Evolutionary conservation across 2,797 vertebrate species (phyloP).

Genomic region (Podarcis siculus): DNA sequence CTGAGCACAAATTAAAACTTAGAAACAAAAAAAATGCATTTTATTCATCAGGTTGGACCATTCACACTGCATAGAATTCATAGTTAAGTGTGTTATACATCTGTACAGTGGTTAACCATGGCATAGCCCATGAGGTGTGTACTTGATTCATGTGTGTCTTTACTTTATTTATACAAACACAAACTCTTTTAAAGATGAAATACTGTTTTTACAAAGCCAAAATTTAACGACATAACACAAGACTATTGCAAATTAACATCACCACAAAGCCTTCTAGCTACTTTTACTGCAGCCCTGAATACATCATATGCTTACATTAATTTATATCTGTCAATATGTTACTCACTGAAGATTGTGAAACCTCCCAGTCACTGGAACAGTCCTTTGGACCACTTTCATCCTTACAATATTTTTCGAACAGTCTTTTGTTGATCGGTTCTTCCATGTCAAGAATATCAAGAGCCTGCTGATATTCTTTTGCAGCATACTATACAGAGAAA

Average conservation of each 20-base stretch:
- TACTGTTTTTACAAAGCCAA: background rate
- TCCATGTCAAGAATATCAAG: constrained; percentile 96
- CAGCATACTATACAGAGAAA: constrained; percentile 87
- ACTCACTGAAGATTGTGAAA: constrained; percentile 93
- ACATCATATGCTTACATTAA: background rate
- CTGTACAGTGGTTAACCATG: background rate
- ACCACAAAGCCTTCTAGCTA: background rate
- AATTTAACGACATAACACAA: background rate
- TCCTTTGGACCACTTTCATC: constrained; percentile 88
- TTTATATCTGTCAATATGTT: background rate
- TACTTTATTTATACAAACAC: background rate
- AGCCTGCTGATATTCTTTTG: constrained; percentile 97
- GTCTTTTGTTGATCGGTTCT: constrained; percentile 90
- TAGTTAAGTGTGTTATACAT: background rate
- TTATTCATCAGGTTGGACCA: background rate
- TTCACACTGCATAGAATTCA: background rate
- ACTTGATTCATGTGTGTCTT: background rate
- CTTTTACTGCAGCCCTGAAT: background rate
- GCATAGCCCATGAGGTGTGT: background rate
- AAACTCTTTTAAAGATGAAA: background rate
- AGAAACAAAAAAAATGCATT: constrained; percentile 49
- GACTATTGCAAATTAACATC: background rate
- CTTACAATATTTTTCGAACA: constrained; percentile 89
- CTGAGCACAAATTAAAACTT: constrained; percentile 58
- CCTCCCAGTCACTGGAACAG: constrained; percentile 90